Evolutionary conservation across 2,113 vertebrate species (phyloP), one percentile per base, ranked within the genome.

Genomic region (Callithrix jacchus): DNA sequence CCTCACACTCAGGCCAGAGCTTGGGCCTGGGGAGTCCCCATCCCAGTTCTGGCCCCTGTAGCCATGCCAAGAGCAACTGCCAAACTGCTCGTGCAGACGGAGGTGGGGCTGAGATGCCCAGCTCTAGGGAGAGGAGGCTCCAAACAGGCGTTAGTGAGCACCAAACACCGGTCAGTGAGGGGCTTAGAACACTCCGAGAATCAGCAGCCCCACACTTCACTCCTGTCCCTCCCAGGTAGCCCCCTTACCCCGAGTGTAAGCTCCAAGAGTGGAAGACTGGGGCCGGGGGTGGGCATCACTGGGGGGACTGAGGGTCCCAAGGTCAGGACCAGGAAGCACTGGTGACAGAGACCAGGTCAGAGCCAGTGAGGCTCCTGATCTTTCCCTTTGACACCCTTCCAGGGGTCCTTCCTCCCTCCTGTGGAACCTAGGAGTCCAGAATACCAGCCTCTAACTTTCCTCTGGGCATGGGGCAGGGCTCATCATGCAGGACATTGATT

Each of bases 321-420:
- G 97, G 98, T 89, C 87, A 97, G 97, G 97, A 93, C 97, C 97
- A 93, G 97, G 95, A 97, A 97, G 97, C 98, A 96, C 98, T 98
- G 95, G 96, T 97, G 95, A 97, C 97, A 98, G 91, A 98, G 98
- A 97, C 98, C 98, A 97, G 95, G 97, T 96, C 98, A 94, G 96
- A 96, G 95, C 98, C 89, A 81, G 45, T 97, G 94, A 98, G 97
- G 92, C 87, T 49, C 42, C 47, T 12, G 87, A 86, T 92, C 87
- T 81, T 49, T 56, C 49, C 42, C 85, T 79, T 70, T 54, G 87
- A 91, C 70, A 87, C 95, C 95, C 90, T 30, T 66, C 32, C 79
- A 49, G 61, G 17, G 10, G 54, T 52, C 93, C n/a, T 30, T 82
- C 25, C 56, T 25, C n/a, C 70, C 18, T 14, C 2, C 37, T 77